Evolutionary conservation across 2,797 vertebrate genomes (phyloP).

Genomic region (Anguilla obscura): DNA sequence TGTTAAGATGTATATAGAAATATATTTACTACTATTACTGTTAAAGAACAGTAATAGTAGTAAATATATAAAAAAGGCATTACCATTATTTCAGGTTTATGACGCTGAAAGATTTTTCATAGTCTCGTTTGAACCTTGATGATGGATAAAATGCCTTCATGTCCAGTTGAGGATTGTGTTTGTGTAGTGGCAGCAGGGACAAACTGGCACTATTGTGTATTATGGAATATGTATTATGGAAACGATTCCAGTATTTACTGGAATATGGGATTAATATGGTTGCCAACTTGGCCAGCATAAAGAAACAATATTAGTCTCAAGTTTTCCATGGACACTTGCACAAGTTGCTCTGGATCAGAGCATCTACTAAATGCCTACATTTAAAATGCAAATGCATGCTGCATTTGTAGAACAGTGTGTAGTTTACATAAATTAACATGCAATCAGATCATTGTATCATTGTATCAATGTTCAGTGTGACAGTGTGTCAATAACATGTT

Average conservation of each 20-base stretch:
- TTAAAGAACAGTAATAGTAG: not conserved
- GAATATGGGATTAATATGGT: slow-evolving; percentile 49
- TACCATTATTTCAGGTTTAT: not conserved
- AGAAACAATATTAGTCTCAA: slow-evolving; percentile 66
- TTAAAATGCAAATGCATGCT: slow-evolving; percentile 35
- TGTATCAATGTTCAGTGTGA: slow-evolving; percentile 17
- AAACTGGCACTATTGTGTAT: slow-evolving; percentile 54
- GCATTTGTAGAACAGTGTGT: slow-evolving; percentile 59
- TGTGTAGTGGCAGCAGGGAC: slow-evolving; percentile 46
- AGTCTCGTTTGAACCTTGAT: slow-evolving; percentile 11
- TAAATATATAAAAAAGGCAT: not conserved
- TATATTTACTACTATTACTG: not conserved
- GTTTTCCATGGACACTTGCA: slow-evolving; percentile 68
- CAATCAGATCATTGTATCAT: not conserved
- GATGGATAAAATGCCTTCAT: slow-evolving; percentile 39
- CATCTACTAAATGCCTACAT: not conserved
- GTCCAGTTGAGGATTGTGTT: slow-evolving; percentile 45
- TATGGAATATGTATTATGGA: slow-evolving; percentile 66
- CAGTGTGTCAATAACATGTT: not conserved
- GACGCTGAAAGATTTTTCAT: not conserved
- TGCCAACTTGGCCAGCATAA: slow-evolving; percentile 67
- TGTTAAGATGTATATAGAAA: not conserved
- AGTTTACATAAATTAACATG: slow-evolving; percentile 47
- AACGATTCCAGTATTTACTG: slow-evolving; percentile 66
- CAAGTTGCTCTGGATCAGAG: not conserved